Evolutionary conservation across 2,888 invertebrate genomes (phyloP).

Genomic region (Ecliptopera silaceata): DNA sequence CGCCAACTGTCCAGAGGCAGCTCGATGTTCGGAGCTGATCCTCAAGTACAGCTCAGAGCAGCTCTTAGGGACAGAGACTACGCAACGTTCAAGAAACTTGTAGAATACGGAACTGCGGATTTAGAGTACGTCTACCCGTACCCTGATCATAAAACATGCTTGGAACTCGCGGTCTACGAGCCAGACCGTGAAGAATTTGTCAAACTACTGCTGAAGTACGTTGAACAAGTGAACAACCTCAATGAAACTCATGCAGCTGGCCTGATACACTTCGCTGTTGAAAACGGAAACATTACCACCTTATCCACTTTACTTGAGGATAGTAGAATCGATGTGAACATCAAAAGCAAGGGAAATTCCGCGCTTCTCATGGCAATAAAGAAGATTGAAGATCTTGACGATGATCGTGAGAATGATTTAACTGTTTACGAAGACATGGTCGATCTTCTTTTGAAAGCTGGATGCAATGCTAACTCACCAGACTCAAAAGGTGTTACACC

Average conservation of each 20-base stretch:
- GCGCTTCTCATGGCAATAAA: conserved; percentile 80
- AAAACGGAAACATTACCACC: conserved; percentile 76
- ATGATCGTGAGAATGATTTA: conserved; percentile 69
- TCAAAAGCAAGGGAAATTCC: conserved; percentile 78
- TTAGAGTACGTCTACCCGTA: conserved; percentile 81
- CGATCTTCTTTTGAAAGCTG: conserved; percentile 78
- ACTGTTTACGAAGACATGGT: conserved; percentile 76
- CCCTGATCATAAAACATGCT: conserved; percentile 83
- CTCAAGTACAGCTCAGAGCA: conserved; percentile 75
- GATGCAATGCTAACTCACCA: conserved; percentile 80
- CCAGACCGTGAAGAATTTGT: conserved; percentile 80
- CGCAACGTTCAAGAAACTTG: conserved; percentile 76
- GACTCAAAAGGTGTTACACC: conserved; percentile 82
- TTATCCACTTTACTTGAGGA: conserved; percentile 74
- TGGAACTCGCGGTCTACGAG: conserved; percentile 82
- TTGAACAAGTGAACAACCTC: conserved; percentile 84
- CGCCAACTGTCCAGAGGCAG: conserved; percentile 63
- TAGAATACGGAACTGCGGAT: conserved; percentile 74
- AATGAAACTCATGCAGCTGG: conserved; percentile 82
- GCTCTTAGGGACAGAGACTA: conserved; percentile 80
- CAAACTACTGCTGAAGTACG: conserved; percentile 80
- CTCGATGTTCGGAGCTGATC: conserved; percentile 74
- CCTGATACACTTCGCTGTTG: conserved; percentile 86
- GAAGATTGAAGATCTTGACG: conserved; percentile 75
- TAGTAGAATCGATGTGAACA: conserved; percentile 75